phyloP scores from a whole-genome alignment of 2,888 invertebrate genomes.

The Papilio demoleus region DNA sequence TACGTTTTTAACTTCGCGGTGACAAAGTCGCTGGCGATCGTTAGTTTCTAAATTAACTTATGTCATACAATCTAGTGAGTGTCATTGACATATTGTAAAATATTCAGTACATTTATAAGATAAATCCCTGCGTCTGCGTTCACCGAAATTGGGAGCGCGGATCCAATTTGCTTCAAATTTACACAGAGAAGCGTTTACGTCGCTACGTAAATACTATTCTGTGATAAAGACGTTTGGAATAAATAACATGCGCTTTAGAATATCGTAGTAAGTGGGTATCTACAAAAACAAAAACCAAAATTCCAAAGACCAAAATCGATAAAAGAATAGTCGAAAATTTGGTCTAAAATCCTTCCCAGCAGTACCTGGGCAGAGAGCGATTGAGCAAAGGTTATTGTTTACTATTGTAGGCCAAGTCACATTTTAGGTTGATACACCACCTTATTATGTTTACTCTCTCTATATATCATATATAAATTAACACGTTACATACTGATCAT shows the following conservation, averaged over 20 bases:
- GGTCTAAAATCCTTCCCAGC: too few species aligned
- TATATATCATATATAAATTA: too few species aligned
- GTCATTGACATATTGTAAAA: background rate
- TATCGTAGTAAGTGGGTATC: background rate
- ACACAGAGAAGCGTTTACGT: constrained; percentile 24
- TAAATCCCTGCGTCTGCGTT: background rate
- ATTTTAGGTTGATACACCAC: too few species aligned
- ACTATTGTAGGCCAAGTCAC: too few species aligned
- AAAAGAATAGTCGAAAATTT: too few species aligned
- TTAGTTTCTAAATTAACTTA: background rate
- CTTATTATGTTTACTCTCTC: too few species aligned
- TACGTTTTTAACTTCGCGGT: too few species aligned
- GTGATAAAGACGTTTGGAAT: background rate
- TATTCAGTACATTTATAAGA: background rate
- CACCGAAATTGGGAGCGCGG: background rate
- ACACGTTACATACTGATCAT: too few species aligned
- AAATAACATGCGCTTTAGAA: background rate
- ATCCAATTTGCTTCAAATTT: constrained; percentile 17
- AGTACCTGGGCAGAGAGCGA: too few species aligned
- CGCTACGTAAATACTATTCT: background rate
- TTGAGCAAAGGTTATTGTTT: too few species aligned
- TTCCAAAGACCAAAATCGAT: too few species aligned
- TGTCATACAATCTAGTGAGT: background rate
- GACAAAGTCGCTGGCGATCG: too few species aligned
- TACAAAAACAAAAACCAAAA: background rate